Evolutionary conservation across 2,888 invertebrate species (phyloP), one percentile per base, ranked within the genome.

Genomic region (Pherbina coryleti): DNA sequence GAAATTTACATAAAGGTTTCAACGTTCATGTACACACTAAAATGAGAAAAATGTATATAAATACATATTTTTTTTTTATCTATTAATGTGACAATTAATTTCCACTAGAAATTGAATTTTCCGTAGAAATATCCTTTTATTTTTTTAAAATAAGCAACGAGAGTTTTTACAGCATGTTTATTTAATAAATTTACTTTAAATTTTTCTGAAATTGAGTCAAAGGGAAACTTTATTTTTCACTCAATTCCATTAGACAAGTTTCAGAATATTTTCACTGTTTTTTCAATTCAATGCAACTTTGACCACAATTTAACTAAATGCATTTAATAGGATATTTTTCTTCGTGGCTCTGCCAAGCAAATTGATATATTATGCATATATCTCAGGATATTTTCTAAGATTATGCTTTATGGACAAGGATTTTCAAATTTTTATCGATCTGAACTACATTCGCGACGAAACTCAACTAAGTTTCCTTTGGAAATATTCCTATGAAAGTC

Each of bases 381-480:
- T 70, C 17, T 69, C 25, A 44, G 44, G 49, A n/a, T 57, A 60
- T 57, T 76, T 57, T 76, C 19, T 44, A 14, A 31, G 44, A 53
- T 28, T 31, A 11, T 44, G n/a, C 57, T 71, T 77, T 37, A 22
- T 66, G 74, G 64, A 76, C 64, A 49, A 62, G 76, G 74, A 75
- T 79, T 67, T 67, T 76, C 81, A 74, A 75, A 72, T 82, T 81
- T 84, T 79, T 88, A 86, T 88, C 87, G 83, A 85, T 84, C 86
- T 86, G 86, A 81, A 86, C 89, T 89, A 89, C 89, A 89, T 86
- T 87, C 89, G 86, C 88, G 87, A 87, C 87, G 85, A 89, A 87
- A 89, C 89, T 90, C 86, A 88, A 89, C 87, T 88, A 88, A 85
- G 66, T 78, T 75, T 75, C 66, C 67, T 75, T 67, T 55, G 22